Conservation (phyloP, 1,140 invertebrate species). For the Drosophila melanogaster region DNA sequence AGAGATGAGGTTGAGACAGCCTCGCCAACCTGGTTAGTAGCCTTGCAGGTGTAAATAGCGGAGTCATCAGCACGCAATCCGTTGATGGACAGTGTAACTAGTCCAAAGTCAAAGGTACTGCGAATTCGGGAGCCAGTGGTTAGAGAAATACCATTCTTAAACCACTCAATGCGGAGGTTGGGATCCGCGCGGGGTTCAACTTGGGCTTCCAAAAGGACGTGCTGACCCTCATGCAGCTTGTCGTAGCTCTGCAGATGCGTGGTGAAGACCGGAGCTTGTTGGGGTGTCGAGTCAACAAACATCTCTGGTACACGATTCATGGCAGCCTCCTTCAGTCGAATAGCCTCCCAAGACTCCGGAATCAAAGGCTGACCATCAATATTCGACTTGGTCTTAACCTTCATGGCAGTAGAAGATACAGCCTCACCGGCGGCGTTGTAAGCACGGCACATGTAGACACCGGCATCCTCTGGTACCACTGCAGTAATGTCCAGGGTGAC, state of each 20-base stretch:
- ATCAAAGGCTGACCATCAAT: slow-evolving; percentile 93
- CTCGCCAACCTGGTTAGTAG: slow-evolving; percentile 94
- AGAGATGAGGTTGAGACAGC: slow-evolving; percentile 95
- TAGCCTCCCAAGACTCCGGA: slow-evolving; percentile 95
- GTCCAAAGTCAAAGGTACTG: slow-evolving; percentile 96
- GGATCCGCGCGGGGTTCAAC: slow-evolving; percentile 98
- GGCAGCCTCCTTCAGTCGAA: slow-evolving; percentile 94
- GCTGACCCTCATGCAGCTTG: slow-evolving; percentile 94
- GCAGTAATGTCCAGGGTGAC: slow-evolving; percentile 96
- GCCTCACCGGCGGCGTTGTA: slow-evolving; percentile 96
- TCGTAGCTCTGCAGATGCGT: slow-evolving; percentile 95
- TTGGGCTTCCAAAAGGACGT: slow-evolving; percentile 96
- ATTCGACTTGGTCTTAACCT: slow-evolving; percentile 92
- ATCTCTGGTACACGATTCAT: slow-evolving; percentile 94
- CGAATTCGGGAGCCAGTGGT: slow-evolving; percentile 93
- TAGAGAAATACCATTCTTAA: slow-evolving; percentile 94
- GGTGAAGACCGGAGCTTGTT: slow-evolving; percentile 95
- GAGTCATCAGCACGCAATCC: slow-evolving; percentile 94
- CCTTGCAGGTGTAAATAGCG: slow-evolving; percentile 97
- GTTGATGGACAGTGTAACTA: slow-evolving; percentile 96
- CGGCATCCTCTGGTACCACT: slow-evolving; percentile 95
- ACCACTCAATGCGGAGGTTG: slow-evolving; percentile 95
- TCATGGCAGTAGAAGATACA: slow-evolving; percentile 94
- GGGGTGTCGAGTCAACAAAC: slow-evolving; percentile 92
- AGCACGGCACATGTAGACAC: slow-evolving; percentile 96